Evolutionary conservation across 2,113 vertebrate species (phyloP), one percentile per base, ranked within the genome.

Genomic region (Naja naja): DNA sequence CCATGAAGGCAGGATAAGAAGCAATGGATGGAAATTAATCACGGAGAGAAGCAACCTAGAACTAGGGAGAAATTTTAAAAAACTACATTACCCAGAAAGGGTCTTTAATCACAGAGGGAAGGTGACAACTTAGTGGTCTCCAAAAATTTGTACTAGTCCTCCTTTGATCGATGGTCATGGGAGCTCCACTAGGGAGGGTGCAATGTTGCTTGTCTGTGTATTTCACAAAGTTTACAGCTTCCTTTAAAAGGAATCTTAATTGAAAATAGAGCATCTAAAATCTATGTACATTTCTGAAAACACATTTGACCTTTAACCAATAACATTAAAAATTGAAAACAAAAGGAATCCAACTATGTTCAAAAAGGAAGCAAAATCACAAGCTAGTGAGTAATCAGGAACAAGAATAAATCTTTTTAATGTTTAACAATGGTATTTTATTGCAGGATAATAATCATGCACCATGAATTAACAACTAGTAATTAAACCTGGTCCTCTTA

Each of bases 301-400:
- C 2, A 45, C n/a, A 90, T 43, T 27, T 94, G 87, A 91, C 53
- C 88, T 94, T 92, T n/a, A 14, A 60, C 7, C 86, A 93, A 47
- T 25, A 20, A 85, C 69, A 58, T 14, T 64, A 55, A 94, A 94
- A 95, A 91, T 55, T 85, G 34, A 96, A 54, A 92, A 3, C 2
- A 56, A 94, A 95, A n/a, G 39, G n/a, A 54, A 25, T 10, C 25
- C 2, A 18, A 3, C 12, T 86, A 20, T 47, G 1, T 27, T 45
- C 54, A 25, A 0, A 3, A 0, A 45, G 18, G 34, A 96, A 89
- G 49, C 23, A 52, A 58, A 86, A 93, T 39, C 14, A 69, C 89
- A 94, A 94, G 58, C 39, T 45, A 8, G 60, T 87, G n/a, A 53
- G 52, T 64, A 94, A 92, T 92, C 43, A 39, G 60, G 30, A 12